Evolutionary conservation across 2,797 vertebrate species (phyloP), one percentile per base, ranked within the genome.

Genomic region (Typhlichthys eigenmanni): DNA sequence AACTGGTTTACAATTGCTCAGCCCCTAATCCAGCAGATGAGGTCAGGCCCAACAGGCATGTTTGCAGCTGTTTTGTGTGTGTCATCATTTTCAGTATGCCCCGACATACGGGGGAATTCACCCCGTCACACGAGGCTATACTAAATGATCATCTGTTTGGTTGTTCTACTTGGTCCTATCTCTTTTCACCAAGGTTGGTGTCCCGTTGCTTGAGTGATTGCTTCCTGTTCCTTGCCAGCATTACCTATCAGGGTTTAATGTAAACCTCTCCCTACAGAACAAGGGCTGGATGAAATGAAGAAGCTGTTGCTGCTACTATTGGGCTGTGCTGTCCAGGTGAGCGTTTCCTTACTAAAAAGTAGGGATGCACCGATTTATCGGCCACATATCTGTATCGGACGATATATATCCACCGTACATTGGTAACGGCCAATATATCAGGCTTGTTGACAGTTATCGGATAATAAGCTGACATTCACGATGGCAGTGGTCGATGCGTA

Each of bases 251-350:
- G 24, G 24, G 24, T 29, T 29, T 38, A 38, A 38, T 19, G 6
- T 59, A 38, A 55, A n/a, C 83, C 9, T 72, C 19, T 82, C 81
- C 85, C 76, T 89, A 86, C 68, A 95, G 97, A 96, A 71, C 95
- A 95, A 93, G 95, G 94, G 70, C 93, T 97, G 66, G 95, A 96
- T 68, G 97, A 98, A 90, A 87, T 96, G 86, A 96, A 94, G 83
- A 98, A 98, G 64, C 89, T 99, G 5, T 84, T 99, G 67, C 85
- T 99, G 77, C 94, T 99, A 67, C 85, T 99, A 52, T 88, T 99
- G 19, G 97, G 97, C 62, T 99, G 97, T 90, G 96, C 96, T 13
- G 96, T 98, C 84, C 96, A 98, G 94, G 96, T 98, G 83, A 88
- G 75, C 51, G 13, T n/a, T 13, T 48, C 58, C 49, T 3, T 6